Evolutionary conservation across 30 jellyfish, hydroid and myxozoan genomes (phyloP).

Genomic region (Aurelia sp.): DNA sequence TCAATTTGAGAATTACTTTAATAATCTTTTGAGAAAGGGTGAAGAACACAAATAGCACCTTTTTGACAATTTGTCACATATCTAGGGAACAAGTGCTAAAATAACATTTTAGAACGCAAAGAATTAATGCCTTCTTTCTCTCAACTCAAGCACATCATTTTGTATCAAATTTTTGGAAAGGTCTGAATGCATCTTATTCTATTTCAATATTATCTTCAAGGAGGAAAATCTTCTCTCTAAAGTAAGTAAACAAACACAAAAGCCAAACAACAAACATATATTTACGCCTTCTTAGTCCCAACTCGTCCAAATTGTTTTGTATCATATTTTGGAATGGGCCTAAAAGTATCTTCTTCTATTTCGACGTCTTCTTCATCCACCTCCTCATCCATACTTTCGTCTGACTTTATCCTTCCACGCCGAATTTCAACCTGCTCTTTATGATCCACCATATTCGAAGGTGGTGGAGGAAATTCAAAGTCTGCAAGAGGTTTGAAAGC

Average conservation of each 20-base stretch:
- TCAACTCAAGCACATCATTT: conserved; percentile 62
- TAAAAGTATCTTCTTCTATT: conserved; percentile 63
- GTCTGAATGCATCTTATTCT: conserved; percentile 62
- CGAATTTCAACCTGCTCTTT: conserved; percentile 24
- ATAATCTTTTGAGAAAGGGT: too few species aligned
- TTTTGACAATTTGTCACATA: too few species aligned
- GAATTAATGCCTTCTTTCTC: conserved; percentile 60
- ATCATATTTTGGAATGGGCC: conserved; percentile 65
- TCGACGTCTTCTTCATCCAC: conserved; percentile 43
- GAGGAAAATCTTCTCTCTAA: too few species aligned
- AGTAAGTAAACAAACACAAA: too few species aligned
- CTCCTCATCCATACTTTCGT: conserved; percentile 15
- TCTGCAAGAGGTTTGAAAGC: conserved; percentile 33
- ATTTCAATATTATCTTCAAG: conserved; percentile 45
- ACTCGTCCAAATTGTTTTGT: conserved; percentile 59
- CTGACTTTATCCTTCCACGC: conserved; percentile 12
- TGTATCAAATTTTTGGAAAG: conserved; percentile 53
- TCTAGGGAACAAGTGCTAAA: too few species aligned
- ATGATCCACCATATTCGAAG: conserved; percentile 30
- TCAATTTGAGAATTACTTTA: too few species aligned
- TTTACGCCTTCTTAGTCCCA: conserved; percentile 78
- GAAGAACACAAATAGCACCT: too few species aligned
- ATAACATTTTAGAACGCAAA: too few species aligned
- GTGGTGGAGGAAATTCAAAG: conserved; percentile 60
- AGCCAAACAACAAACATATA: neutral